A percentile compares a stretch with the other conserved stretches of the same genome.
These are phyloP conservation scores for Parasteatoda lunata DNA, from an alignment of 2,888 invertebrate species.

Conservation along the genomic window DNA sequence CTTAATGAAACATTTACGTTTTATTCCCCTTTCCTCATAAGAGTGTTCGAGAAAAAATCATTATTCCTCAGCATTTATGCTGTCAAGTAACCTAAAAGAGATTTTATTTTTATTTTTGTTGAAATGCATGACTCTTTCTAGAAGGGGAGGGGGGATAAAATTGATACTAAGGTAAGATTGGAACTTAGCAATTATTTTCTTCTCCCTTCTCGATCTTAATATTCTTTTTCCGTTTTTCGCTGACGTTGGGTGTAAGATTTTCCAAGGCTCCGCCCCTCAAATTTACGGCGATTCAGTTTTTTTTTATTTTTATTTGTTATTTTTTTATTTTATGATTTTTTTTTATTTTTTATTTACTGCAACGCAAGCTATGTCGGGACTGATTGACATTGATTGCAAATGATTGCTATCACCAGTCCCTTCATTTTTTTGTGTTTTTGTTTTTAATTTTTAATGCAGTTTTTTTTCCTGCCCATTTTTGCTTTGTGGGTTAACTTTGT, in stretches of 20 bases:
- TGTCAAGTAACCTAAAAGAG: slow-evolving; percentile 43
- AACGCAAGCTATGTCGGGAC: background rate
- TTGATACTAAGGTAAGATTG: slow-evolving; percentile 26
- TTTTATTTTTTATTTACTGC: slow-evolving; percentile 52
- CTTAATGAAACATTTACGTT: no score
- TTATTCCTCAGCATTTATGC: slow-evolving; percentile 45
- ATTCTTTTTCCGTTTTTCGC: slow-evolving; percentile 24
- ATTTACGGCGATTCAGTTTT: slow-evolving; percentile 48
- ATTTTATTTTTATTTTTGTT: slow-evolving; percentile 16
- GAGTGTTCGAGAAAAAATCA: background rate
- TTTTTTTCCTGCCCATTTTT: slow-evolving; percentile 6
- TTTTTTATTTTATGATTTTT: background rate
- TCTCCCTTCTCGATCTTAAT: slow-evolving; percentile 17
- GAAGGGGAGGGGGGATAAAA: slow-evolving; percentile 12
- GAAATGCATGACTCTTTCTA: slow-evolving; percentile 30
- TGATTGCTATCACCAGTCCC: slow-evolving; percentile 56
- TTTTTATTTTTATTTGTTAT: slow-evolving; percentile 35
- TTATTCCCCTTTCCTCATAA: no score
- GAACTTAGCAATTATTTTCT: slow-evolving; percentile 58
- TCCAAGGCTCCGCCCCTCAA: slow-evolving; percentile 44
- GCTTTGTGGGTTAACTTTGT: slow-evolving; percentile 22
- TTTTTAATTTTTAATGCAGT: slow-evolving; percentile 1
- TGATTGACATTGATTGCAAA: slow-evolving; percentile 68
- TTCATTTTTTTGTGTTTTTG: background rate
- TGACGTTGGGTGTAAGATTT: slow-evolving; percentile 18